Base-by-base conservation (phyloP, 92 coral and sea anemone species). In the Palythoa caribaeorum region DNA sequence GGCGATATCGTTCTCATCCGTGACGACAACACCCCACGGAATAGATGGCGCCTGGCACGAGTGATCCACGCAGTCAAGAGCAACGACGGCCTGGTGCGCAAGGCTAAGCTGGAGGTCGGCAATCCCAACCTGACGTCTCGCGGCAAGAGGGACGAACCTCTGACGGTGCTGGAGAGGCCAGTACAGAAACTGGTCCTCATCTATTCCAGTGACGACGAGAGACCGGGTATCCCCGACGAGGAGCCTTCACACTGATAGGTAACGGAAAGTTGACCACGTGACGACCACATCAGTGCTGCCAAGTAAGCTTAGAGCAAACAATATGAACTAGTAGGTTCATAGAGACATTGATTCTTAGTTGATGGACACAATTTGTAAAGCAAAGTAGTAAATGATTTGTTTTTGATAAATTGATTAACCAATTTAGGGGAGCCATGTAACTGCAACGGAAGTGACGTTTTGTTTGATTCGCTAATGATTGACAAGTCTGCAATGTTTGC, bases 101-200 rank as follows among this genome's bases (percentile, higher is more conserved):
- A 88, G 73, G 88, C 80, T 11, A 81, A 75, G 40, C 16, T 81
- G 3, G 83, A 3, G 73, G 66, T 88, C 9, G 84, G 91, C 37
- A 39, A 69, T 54, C 73, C 28, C 13, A 78, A 73, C 13, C 73
- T 88, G 20, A 14, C 84, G 12, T 16, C 77, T 2, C 71, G 40
- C 6, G 88, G 91, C 52, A 74, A 88, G 77, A 2, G 91, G 6
- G 38, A 36, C 2, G 76, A 53, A 14, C 40, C 91, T 8, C 51
- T 50, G n/a, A 68, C 88, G 38, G 71, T 54, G 39, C 19, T 88
- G 48, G 87, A 88, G 76, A 80, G 91, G 69, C 91, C 91, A 53
- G 69, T 88, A 52, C 87, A 88, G 28, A 88, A 88, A 76, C 71
- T 88, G 91, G 91, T 88, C 70, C 80, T 88, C 28, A 68, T 71